A percentile compares a stretch with the other conserved stretches of the same genome.
phyloP scores from a whole-genome alignment of 2,888 invertebrate genomes.

The Parnassius glacialis region DNA sequence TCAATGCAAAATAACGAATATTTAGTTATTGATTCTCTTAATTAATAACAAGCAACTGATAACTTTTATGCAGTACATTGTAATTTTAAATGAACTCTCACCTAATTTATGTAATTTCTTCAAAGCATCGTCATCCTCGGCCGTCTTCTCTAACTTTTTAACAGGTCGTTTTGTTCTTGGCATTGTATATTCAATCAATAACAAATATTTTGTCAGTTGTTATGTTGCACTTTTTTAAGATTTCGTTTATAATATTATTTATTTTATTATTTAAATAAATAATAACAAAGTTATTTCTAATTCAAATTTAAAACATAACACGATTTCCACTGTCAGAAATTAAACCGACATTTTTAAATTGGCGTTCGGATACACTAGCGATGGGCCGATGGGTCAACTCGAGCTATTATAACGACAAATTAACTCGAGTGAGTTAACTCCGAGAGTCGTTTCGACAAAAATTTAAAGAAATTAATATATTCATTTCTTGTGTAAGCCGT shows the following conservation, averaged over 20 bases:
- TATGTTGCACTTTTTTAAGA: background rate
- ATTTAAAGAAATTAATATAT: too few relatives aligned
- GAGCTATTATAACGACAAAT: too few relatives aligned
- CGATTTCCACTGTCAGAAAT: slow-evolving; percentile 35
- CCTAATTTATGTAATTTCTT: slow-evolving; percentile 62
- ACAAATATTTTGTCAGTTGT: background rate
- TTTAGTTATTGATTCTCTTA: too few relatives aligned
- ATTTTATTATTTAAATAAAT: background rate
- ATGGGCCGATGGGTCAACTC: background rate
- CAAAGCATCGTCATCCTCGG: slow-evolving; percentile 50
- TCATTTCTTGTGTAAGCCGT: too few relatives aligned
- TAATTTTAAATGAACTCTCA: slow-evolving; percentile 31
- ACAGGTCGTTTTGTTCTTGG: slow-evolving; percentile 69
- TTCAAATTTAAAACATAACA: slow-evolving; percentile 27
- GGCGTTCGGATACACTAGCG: slow-evolving; percentile 16
- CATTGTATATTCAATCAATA: slow-evolving; percentile 45
- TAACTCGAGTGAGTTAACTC: too few relatives aligned
- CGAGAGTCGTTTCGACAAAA: too few relatives aligned
- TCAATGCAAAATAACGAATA: too few relatives aligned
- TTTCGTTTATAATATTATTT: background rate
- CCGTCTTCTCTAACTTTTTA: slow-evolving; percentile 52
- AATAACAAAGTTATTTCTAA: background rate
- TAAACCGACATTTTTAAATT: slow-evolving; percentile 49
- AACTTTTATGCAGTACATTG: too few relatives aligned
- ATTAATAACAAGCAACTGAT: too few relatives aligned